Base-by-base conservation (phyloP, 2,113 vertebrate genomes). In the Notechis scutatus region DNA sequence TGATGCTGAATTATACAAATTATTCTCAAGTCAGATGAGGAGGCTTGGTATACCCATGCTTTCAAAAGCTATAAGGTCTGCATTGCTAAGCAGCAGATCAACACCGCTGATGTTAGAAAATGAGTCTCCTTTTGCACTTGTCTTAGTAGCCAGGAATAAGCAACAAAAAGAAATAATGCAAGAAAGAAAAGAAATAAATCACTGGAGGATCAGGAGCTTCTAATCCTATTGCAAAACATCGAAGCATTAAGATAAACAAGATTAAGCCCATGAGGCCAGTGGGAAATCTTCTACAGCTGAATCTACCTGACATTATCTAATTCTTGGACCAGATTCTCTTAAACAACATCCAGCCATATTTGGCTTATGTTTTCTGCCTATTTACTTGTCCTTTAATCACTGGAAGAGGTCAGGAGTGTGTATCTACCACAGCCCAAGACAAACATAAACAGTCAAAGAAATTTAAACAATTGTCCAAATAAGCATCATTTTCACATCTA, bases 31-130 rank as follows among this genome's bases (percentile, higher is more conserved):
- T 15, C 1, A 2, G 61, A n/a, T n/a, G 29, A 14, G 61, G 29
- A 69, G 64, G 1, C 64, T 69, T 69, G 5, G 14, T 69, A n/a
- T 15, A n/a, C 12, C 61, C 29, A 34, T 18, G 64, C 64, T 34
- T 69, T 69, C 29, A 69, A 34, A 34, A 5, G 64, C 14, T 4
- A 34, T 39, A 74, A 20, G 69, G 74, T 42, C 18, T 42, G 93
- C 94, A 95, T 95, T 94, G 93, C 92, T 91, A 87, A 91, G 29
- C 87, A 92, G 87, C 91, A 96, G n/a, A 81, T 85, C 95, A 85
- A 96, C 89, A 92, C 92, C 74, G 87, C 92, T 91, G 94, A 95
- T 93, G 88, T 96, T 95, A 94, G 92, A 95, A 94, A 92, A 96
- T 92, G 92, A 96, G 4, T 96, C 90, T 47, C 69, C 91, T 39